Conservation (phyloP, 2,797 vertebrate species). For the Gallinago solitaria region DNA sequence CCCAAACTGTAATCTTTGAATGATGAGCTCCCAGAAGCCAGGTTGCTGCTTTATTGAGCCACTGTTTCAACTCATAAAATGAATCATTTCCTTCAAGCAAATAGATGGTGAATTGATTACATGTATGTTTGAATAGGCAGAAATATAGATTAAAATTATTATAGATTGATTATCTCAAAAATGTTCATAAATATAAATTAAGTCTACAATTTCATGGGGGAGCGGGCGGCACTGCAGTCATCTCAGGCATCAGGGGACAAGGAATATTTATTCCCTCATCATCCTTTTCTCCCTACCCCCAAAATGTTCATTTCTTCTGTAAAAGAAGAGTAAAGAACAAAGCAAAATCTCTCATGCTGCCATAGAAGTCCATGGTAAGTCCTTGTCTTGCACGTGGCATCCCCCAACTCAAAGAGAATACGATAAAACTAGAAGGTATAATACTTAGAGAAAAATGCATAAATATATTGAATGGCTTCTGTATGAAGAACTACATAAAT, state of each 20-base stretch:
- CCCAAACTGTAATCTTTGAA: not conserved
- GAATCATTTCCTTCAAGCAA: not conserved
- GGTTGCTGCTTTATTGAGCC: not conserved
- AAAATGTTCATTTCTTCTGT: not conserved
- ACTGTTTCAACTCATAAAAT: not conserved
- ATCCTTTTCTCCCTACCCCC: not conserved
- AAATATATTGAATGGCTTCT: not conserved
- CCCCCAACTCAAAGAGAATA: not conserved
- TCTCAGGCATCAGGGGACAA: not conserved
- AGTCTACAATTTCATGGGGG: not conserved
- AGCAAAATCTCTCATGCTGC: not conserved
- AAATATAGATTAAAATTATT: conserved; percentile 7
- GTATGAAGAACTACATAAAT: not conserved
- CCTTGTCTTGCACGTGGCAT: not conserved
- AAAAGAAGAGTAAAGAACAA: not conserved
- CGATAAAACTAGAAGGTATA: not conserved
- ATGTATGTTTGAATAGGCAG: not conserved
- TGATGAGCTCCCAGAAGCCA: not conserved
- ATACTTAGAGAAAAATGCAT: not conserved
- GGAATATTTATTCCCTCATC: not conserved
- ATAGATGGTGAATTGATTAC: conserved; percentile 1
- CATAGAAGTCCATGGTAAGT: not conserved
- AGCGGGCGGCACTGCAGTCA: not conserved
- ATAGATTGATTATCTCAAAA: not conserved
- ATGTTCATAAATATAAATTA: conserved; percentile 46